phyloP scores from a whole-genome alignment of 2,797 vertebrate genomes.

The Rhinella marina region DNA sequence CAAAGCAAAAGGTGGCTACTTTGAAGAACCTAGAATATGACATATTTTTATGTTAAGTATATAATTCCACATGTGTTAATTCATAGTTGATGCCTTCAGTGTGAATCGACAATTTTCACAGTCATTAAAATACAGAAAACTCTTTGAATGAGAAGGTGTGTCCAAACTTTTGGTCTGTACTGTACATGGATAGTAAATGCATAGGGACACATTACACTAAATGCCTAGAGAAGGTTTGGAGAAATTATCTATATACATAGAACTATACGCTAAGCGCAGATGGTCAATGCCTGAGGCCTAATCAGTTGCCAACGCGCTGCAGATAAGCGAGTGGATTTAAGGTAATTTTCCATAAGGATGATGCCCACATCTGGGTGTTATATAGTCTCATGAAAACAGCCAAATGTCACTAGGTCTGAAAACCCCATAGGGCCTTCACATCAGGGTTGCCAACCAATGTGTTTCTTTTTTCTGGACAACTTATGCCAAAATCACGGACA shows the following conservation, averaged over 20 bases:
- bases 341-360: conserved; percentile 23
- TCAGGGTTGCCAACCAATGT: too few species aligned
- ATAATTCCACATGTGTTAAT: too few species aligned
- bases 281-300: neutral
- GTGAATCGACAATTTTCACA: too few species aligned
- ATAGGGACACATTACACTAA: neutral
- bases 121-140: too few species aligned
- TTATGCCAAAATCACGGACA: too few species aligned
- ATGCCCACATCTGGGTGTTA: neutral
- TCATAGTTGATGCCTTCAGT: too few species aligned
- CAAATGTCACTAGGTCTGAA: neutral
- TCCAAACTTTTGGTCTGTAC: too few species aligned
- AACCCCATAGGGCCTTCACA: neutral
- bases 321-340: conserved; percentile 19
- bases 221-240: neutral
- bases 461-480: too few species aligned
- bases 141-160: too few species aligned
- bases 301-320: conserved; percentile 14
- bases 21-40: too few species aligned
- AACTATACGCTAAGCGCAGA: neutral
- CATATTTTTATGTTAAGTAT: too few species aligned
- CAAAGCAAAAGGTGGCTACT: too few species aligned
- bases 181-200: neutral
- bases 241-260: neutral
- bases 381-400: neutral